Evolutionary conservation across 2,888 invertebrate species (phyloP).

Genomic region (Caenorhabditis sp.): DNA sequence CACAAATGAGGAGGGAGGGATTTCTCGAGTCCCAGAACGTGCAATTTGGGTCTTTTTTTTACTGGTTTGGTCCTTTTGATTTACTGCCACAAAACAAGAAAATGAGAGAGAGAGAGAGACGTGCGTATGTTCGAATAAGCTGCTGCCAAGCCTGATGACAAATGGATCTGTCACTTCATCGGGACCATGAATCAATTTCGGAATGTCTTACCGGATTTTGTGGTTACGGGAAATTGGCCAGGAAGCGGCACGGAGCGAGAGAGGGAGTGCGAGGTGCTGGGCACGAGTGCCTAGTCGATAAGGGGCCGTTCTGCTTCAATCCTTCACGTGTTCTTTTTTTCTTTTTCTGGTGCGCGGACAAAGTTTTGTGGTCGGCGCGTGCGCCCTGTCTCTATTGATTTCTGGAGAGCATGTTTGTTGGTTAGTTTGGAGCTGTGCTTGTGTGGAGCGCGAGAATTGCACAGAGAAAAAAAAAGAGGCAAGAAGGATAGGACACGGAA

Average conservation of each 20-base stretch:
- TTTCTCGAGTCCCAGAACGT: too few relatives aligned
- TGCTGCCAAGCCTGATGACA: slow-evolving; percentile 45
- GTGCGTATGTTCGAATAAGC: slow-evolving; percentile 41
- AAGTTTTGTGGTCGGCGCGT: slow-evolving; percentile 12
- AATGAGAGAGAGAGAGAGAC: slow-evolving; percentile 13
- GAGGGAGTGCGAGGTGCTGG: not conserved
- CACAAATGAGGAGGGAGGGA: too few relatives aligned
- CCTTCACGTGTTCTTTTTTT: slow-evolving; percentile 31
- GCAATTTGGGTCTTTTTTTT: too few relatives aligned
- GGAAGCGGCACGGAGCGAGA: not conserved
- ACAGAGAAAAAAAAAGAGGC: slow-evolving; percentile 26
- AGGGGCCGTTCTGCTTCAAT: slow-evolving; percentile 35
- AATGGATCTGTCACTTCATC: slow-evolving; percentile 33
- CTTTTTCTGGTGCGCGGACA: slow-evolving; percentile 6
- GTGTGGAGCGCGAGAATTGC: slow-evolving; percentile 25
- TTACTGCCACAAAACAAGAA: slow-evolving; percentile 15
- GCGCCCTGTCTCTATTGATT: slow-evolving; percentile 51
- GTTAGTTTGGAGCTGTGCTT: slow-evolving; percentile 14
- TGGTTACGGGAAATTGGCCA: slow-evolving; percentile 6
- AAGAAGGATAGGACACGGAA: slow-evolving; percentile 16
- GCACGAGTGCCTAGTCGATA: slow-evolving; percentile 29
- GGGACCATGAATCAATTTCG: slow-evolving; percentile 34
- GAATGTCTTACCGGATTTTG: slow-evolving; percentile 45
- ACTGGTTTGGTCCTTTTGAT: slow-evolving; percentile 4
- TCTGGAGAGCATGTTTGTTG: slow-evolving; percentile 46